Evolutionary conservation across 2,113 vertebrate genomes (phyloP).

Genomic region (Myotis yumanensis): DNA sequence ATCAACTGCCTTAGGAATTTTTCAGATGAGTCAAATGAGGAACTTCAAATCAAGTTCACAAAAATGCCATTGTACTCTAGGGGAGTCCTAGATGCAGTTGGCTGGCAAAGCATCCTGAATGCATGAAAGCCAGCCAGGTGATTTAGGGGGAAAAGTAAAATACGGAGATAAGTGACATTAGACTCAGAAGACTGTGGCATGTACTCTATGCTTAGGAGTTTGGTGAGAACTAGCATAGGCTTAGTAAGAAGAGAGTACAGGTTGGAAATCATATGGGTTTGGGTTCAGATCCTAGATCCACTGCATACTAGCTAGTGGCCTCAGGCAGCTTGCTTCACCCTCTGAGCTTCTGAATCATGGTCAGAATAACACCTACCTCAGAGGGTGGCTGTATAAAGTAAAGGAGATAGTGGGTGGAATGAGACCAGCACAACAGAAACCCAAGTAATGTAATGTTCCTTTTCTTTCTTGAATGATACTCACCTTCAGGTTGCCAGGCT

Average conservation of each 20-base stretch:
- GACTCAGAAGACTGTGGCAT: neutral
- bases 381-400: neutral
- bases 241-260: neutral
- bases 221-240: neutral
- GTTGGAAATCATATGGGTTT: neutral
- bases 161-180: neutral
- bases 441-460: neutral
- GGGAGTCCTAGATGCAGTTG: neutral
- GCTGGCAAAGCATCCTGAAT: neutral
- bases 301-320: too few relatives aligned
- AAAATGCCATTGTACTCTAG: neutral
- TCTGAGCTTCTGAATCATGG: neutral
- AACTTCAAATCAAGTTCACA: neutral
- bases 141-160: neutral
- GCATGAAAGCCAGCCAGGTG: neutral
- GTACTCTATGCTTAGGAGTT: neutral
- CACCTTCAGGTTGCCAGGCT: neutral
- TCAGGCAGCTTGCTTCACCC: neutral
- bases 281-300: neutral
- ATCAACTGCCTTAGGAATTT: neutral
- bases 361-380: neutral
- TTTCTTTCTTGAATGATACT: neutral
- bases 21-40: neutral
- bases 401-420: neutral
- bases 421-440: neutral